phyloP scores from a whole-genome alignment of 1,140 invertebrate species.

The Drosophila repletoides region DNA sequence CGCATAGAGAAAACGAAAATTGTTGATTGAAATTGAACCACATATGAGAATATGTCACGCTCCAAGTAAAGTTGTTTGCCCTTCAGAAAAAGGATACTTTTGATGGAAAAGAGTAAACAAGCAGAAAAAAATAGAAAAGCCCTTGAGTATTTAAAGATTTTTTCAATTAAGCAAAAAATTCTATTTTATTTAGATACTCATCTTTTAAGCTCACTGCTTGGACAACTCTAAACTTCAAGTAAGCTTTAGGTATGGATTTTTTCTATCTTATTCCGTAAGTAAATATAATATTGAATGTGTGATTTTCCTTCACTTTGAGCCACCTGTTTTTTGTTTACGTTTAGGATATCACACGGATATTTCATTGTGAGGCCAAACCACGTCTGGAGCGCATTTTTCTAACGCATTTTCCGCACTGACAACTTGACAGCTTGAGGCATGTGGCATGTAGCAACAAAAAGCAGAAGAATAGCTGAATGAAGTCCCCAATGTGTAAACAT shows the following conservation, averaged over 20 bases:
- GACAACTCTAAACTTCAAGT: too few species aligned
- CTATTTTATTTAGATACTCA: too few species aligned
- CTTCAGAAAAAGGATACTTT: not conserved
- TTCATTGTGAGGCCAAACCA: slow-evolving; percentile 2
- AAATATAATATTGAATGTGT: not conserved
- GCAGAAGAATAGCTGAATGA: not conserved
- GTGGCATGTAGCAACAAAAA: slow-evolving; percentile 14
- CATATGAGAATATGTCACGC: not conserved
- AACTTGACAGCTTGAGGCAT: slow-evolving; percentile 25
- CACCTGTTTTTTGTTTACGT: not conserved
- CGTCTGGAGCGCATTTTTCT: slow-evolving; percentile 9
- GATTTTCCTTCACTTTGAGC: not conserved
- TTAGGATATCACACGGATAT: not conserved
- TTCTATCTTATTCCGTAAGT: too few species aligned
- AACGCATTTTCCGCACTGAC: slow-evolving; percentile 8
- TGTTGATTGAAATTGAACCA: slow-evolving; percentile 25
- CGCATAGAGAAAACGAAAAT: slow-evolving; percentile 19
- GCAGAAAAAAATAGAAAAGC: too few species aligned
- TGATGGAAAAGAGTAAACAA: too few species aligned
- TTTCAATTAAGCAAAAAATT: too few species aligned
- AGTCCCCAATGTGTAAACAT: not conserved
- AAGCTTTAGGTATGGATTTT: not conserved
- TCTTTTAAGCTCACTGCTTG: too few species aligned
- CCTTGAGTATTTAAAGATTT: too few species aligned
- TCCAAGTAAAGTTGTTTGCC: not conserved